Evolutionary conservation across 2,113 vertebrate species (phyloP).

Genomic region (Proterorhinus semilunaris): DNA sequence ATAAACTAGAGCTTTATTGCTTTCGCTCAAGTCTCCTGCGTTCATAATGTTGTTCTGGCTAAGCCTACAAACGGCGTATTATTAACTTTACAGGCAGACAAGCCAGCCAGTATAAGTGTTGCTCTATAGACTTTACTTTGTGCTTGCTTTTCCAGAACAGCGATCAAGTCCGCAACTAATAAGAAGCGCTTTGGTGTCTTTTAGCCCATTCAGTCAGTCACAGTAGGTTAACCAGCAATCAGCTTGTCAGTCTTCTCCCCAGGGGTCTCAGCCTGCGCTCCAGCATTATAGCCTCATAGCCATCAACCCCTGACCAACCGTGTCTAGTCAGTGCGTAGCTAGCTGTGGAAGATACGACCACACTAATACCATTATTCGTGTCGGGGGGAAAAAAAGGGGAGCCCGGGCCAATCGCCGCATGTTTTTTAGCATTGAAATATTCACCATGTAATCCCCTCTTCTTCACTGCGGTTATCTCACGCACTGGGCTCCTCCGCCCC

Average conservation of each 20-base stretch:
- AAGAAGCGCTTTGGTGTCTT: slow-evolving; percentile 23
- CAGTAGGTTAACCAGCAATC: slow-evolving; percentile 53
- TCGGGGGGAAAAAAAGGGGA: slow-evolving; percentile 22
- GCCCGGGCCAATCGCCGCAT: slow-evolving; percentile 57
- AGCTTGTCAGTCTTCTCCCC: slow-evolving; percentile 37
- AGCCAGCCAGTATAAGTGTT: neutral
- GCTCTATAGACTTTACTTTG: neutral
- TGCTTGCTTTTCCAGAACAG: slow-evolving; percentile 8
- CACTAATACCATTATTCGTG: slow-evolving; percentile 38
- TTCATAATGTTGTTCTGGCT: neutral
- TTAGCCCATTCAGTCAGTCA: slow-evolving; percentile 32
- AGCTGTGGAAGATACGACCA: slow-evolving; percentile 37
- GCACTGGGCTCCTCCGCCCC: slow-evolving; percentile 51
- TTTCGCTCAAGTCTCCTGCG: slow-evolving; percentile 12
- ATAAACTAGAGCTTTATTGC: slow-evolving; percentile 48
- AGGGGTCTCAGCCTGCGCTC: slow-evolving; percentile 20
- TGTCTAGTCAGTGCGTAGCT: slow-evolving; percentile 39
- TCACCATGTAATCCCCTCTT: slow-evolving; percentile 73
- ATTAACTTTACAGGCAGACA: slow-evolving; percentile 4
- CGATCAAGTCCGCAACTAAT: neutral
- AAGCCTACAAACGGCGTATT: neutral
- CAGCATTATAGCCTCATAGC: slow-evolving; percentile 30
- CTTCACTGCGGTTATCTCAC: slow-evolving; percentile 66
- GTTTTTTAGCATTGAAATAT: slow-evolving; percentile 71
- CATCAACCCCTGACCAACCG: slow-evolving; percentile 41